Evolutionary conservation across 2,888 invertebrate species (phyloP), one percentile per base, ranked within the genome.

Genomic region (Aethes cnicana): DNA sequence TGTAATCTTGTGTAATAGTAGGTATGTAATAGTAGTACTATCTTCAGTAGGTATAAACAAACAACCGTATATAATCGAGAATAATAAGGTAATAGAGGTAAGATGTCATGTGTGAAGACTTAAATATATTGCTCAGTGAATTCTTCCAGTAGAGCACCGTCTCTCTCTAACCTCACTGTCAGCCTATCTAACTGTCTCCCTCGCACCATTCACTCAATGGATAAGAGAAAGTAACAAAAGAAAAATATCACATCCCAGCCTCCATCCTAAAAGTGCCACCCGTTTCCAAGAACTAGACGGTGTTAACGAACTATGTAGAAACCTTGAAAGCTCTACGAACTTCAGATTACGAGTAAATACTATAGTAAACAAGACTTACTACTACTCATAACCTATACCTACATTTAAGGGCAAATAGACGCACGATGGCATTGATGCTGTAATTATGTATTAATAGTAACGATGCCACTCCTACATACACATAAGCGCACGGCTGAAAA

Each of bases 181-280:
- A 53, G 56, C 49, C 52, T 53, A 68, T 78, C 67, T 64, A 57
- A 53, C 75, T 59, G 59, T 87, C 84, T 61, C 75, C 62, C 62
- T 88, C 78, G 48, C 82, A 83, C 87, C 87, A 84, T 88, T 88
- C 88, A 89, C 88, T 88, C 69, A 68, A 80, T 75, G 74, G 78
- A 66, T 74, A 86, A 86, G 89, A 89, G 89, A 89, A 89, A 89
- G 89, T 89, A 86, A 85, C 87, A 81, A 84, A 84, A 85, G 85
- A 83, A 85, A 84, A 85, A 81, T 81, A 85, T 79, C 74, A 79
- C 69, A 80, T 79, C 77, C 75, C 74, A 76, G 74, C 74, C 75
- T 75, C 76, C 77, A 79, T 46, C 39, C 32, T 39, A 21, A 46
- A 39, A 18, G 26, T 33, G 26, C 32, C 6, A 46, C 25, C 33